Conservation (phyloP, 2,888 invertebrate species). For the Apodemia zela region DNA sequence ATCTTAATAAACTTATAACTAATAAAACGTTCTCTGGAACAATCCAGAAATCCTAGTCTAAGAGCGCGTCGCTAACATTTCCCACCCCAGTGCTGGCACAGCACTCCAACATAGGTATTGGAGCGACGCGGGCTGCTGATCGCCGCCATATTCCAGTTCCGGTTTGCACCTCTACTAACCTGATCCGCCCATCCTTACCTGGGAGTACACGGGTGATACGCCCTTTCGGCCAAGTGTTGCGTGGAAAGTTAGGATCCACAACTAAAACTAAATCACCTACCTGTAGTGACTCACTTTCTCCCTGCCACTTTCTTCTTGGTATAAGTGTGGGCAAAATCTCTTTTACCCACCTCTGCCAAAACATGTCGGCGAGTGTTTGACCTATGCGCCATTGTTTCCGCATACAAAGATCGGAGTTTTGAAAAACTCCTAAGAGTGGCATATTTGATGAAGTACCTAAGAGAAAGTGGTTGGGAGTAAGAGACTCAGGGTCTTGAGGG, state of each 20-base stretch:
- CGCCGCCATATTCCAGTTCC: not conserved
- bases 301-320: constrained; percentile 23
- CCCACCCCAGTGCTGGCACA: not conserved
- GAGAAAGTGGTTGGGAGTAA: not conserved
- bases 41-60: too few species aligned
- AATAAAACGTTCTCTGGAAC: too few species aligned
- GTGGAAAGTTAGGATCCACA: not conserved
- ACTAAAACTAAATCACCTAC: not conserved
- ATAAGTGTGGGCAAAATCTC: constrained; percentile 3
- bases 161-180: not conserved
- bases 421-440: not conserved
- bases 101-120: not conserved
- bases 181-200: not conserved
- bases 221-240: not conserved
- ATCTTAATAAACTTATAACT: too few species aligned
- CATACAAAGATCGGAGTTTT: not conserved
- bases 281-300: not conserved
- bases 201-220: not conserved
- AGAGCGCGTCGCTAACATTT: constrained; percentile 1
- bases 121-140: not conserved
- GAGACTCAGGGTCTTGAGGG: not conserved
- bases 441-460: not conserved
- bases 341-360: constrained; percentile 12
- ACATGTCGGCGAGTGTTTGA: not conserved
- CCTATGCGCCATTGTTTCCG: not conserved